Base-by-base conservation (phyloP, 2,888 invertebrate genomes). In the Fragum fragum region DNA sequence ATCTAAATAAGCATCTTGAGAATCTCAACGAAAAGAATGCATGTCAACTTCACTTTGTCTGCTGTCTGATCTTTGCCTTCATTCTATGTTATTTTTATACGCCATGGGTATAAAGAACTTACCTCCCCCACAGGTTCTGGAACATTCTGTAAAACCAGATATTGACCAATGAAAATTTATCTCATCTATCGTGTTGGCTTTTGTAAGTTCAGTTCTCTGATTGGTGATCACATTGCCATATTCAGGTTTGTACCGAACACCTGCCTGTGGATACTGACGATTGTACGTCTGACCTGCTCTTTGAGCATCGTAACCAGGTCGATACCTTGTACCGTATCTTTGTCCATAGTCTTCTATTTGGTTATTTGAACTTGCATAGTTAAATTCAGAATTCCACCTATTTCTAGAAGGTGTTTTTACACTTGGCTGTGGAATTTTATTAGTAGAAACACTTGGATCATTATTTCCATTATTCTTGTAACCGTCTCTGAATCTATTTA, bases 111-210 rank as follows among this genome's bases (percentile, higher is more conserved):
- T n/a, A 36, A 6, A 36, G 32, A 7, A 59, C 57, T 57, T 28
- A 92, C 92, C 92, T 88, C 90, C 91, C 11, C 92, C 92, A 82
- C 92, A 92, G 7, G 90, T 86, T 91, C 97, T 96, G 0, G 97
- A 96, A 93, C 98, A 98, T 18, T 97, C 96, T 0, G 97, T 96
- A 89, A 97, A 96, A 0, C 97, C 97, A 5, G 97, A 95, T 57
- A 97, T 96, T 93, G 97, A 97, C 98, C 98, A 98, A 1, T 95
- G 79, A 74, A 90, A 92, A 52, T 87, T 85, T 9, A 84, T 73
- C 23, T 86, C 81, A 78, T 85, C 88, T 18, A 86, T 74, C 0
- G 86, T 81, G 53, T 81, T 77, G 23, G 87, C 79, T n/a, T 82
- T 70, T n/a, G 59, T 61, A 29, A 83, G 66, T 61, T 83, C 63